Percentiles rank a stretch among this genome's conserved stretches.
Conservation (phyloP, 1,140 invertebrate species). For the Idris sp. region DNA sequence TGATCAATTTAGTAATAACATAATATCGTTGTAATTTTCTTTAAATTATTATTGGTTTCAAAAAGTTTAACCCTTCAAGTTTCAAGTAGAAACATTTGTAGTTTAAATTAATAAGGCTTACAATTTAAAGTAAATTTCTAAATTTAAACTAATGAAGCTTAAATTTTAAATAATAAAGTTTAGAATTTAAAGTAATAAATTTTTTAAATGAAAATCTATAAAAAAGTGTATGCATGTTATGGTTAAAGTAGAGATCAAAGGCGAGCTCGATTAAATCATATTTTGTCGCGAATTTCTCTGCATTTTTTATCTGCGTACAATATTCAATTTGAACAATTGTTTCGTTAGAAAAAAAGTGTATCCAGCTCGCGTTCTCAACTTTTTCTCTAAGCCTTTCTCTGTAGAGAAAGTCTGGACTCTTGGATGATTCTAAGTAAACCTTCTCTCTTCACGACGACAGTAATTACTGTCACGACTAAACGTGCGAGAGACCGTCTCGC, state of each 20-base stretch:
- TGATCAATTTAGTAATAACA: constrained; percentile 10
- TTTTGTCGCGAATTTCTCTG: constrained; percentile 28
- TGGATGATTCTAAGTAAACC: constrained; percentile 45
- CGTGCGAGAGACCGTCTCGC: constrained; percentile 53
- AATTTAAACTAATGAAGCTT: no score
- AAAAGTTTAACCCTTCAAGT: no score
- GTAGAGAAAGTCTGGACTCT: constrained; percentile 47
- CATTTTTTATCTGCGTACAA: constrained; percentile 15
- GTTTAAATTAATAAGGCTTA: no score
- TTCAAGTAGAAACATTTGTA: no score
- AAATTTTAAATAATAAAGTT: no score
- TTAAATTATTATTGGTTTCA: no score
- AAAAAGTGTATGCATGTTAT: no score
- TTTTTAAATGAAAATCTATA: no score
- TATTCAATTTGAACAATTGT: constrained; percentile 35
- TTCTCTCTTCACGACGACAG: constrained; percentile 59
- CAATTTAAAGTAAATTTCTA: no score
- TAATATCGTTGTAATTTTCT: no score
- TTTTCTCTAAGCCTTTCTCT: constrained; percentile 52
- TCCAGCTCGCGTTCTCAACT: constrained; percentile 30
- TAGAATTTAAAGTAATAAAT: no score
- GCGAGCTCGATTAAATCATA: constrained; percentile 15
- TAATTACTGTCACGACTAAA: constrained; percentile 61
- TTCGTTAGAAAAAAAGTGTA: constrained; percentile 28
- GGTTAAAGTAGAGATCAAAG: constrained; percentile 34